Evolutionary conservation across 53 echinoderm and acorn worm genomes (phyloP), one percentile per base, ranked within the genome.

Genomic region (Paracentrotus lividus): DNA sequence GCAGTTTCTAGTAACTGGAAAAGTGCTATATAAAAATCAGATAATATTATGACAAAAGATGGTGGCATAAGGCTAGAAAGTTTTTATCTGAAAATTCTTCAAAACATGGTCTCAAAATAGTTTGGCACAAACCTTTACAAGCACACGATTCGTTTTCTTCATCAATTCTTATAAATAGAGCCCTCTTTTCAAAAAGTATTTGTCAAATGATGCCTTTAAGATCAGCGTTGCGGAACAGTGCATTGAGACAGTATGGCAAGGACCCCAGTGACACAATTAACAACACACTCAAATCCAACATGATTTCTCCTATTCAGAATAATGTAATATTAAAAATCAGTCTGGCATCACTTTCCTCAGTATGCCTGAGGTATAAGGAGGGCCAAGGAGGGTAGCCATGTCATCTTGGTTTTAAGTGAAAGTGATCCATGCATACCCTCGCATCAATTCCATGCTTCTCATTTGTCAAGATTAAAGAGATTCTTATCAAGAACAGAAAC

Each of bases 361-460:
- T n/a, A 72, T 10, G 72, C 16, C 38, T 4, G 40, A 72, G 72
- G n/a, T n/a, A n/a, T 67, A 67, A 47, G 45, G 12, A 81, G 45
- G 47, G 47, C 81, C 81, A 47, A 18, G 81, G 45, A 81, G 47
- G 47, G 47, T 14, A 45, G 77, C 42, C 32, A 2, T 33, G 3
- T 81, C 47, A 26, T 81, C 81, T 81, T 81, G 49, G 47, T 47
- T 81, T 81, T 33, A 81, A 81, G 81, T 81, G 81, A 81, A 81
- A 81, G n/a, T 47, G 47, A 81, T 81, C 81, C 81, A 81, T n/a
- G 47, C 81, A 81, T 81, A 47, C 81, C 9, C 81, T n/a, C 81
- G 44, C 81, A 81, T 81, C 81, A 81, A 47, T 81, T 81, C 47
- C 3, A n/a, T 81, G 81, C 49, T 81, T 26, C n/a, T n/a, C 26